Evolutionary conservation across 2,888 invertebrate genomes (phyloP).

Genomic region (Lithophane ornitopus): DNA sequence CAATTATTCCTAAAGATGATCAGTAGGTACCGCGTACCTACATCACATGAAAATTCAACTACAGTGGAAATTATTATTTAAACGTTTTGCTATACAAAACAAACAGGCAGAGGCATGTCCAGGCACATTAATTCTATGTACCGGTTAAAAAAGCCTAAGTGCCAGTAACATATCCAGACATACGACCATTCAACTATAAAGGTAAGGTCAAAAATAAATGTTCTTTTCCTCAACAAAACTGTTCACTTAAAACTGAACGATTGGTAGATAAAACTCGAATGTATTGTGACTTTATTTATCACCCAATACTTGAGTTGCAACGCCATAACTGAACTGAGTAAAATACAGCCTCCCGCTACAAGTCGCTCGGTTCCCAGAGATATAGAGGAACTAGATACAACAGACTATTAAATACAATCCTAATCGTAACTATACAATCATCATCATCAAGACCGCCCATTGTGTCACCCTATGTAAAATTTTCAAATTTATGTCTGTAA

Average conservation of each 20-base stretch:
- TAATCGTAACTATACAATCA: too few species aligned
- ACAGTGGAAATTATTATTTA: too few species aligned
- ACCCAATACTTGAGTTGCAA: slow-evolving; percentile 79
- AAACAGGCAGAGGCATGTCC: too few species aligned
- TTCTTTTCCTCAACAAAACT: slow-evolving; percentile 3
- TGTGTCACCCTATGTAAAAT: too few species aligned
- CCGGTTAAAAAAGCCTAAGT: not conserved
- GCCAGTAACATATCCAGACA: not conserved
- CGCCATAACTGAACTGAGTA: slow-evolving; percentile 79
- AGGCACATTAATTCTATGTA: too few species aligned
- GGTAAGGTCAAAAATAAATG: not conserved
- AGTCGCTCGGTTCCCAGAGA: slow-evolving; percentile 50
- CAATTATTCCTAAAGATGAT: too few species aligned
- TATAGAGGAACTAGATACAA: slow-evolving; percentile 29
- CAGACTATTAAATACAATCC: too few species aligned
- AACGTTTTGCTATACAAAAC: too few species aligned
- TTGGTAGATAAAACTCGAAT: slow-evolving; percentile 51
- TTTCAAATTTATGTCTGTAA: too few species aligned
- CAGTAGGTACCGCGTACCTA: too few species aligned
- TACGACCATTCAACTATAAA: not conserved
- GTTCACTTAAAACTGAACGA: slow-evolving; percentile 30
- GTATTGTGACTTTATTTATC: slow-evolving; percentile 77
- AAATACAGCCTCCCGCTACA: slow-evolving; percentile 75
- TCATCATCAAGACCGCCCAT: too few species aligned
- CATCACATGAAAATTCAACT: too few species aligned